phyloP scores from a whole-genome alignment of 2,888 invertebrate genomes.

The Agrochola macilenta region DNA sequence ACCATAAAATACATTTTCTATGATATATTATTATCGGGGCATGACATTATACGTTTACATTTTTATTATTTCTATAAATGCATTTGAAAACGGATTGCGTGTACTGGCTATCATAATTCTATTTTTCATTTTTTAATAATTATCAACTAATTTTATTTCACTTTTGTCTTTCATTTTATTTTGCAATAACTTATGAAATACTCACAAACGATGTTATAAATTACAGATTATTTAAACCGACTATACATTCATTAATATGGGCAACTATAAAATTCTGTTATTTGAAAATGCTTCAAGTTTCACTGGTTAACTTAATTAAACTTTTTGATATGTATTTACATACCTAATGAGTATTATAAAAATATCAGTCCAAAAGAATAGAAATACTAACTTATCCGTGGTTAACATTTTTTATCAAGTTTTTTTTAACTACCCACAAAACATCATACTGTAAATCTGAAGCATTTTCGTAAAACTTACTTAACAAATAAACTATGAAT shows the following conservation, averaged over 20 bases:
- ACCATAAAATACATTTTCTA: constrained; percentile 51
- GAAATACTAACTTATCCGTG: constrained; percentile 20
- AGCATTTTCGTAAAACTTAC: constrained; percentile 40
- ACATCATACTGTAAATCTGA: constrained; percentile 41
- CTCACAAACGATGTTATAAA: constrained; percentile 55
- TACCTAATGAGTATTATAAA: constrained; percentile 54
- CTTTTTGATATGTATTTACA: constrained; percentile 62
- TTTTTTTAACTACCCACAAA: neutral
- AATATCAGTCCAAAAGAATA: constrained; percentile 50
- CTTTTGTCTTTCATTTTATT: constrained; percentile 88
- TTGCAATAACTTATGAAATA: constrained; percentile 69
- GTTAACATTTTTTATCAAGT: neutral
- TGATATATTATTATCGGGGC: constrained; percentile 40
- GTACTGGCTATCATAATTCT: constrained; percentile 68
- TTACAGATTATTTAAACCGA: constrained; percentile 59
- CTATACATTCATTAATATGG: constrained; percentile 50
- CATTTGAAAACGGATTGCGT: constrained; percentile 57
- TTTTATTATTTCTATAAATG: constrained; percentile 51
- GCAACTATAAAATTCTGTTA: constrained; percentile 36
- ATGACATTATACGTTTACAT: constrained; percentile 38
- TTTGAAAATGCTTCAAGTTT: constrained; percentile 49
- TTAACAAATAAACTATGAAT: constrained; percentile 17
- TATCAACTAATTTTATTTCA: constrained; percentile 85
- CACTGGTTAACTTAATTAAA: neutral
- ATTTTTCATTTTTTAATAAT: constrained; percentile 65